Evolutionary conservation across 2,797 vertebrate species (phyloP).

Genomic region (Thripadectes ignobilis): DNA sequence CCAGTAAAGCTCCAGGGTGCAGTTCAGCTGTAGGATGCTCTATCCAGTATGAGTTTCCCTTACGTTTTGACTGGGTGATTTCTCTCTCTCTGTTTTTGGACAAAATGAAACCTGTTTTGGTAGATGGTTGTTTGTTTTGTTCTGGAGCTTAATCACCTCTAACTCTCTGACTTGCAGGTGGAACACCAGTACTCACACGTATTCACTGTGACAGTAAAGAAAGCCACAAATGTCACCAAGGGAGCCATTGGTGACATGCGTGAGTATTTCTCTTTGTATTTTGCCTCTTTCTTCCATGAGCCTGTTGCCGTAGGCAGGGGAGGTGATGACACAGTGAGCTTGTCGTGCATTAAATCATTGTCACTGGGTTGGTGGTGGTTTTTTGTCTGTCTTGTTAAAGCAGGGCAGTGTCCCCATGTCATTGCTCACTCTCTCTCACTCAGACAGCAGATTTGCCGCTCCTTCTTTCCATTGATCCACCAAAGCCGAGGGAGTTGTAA

Average conservation of each 20-base stretch:
- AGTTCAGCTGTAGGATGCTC: slow-evolving; percentile 53
- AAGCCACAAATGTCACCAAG: slow-evolving; percentile 93
- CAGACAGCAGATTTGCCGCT: neutral
- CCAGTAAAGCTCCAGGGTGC: slow-evolving; percentile 41
- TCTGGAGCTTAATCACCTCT: slow-evolving; percentile 18
- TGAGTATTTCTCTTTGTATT: slow-evolving; percentile 77
- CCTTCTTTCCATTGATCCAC: neutral
- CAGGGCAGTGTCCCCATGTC: neutral
- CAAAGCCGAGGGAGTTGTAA: neutral
- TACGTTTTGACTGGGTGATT: slow-evolving; percentile 2
- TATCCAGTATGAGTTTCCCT: slow-evolving; percentile 70
- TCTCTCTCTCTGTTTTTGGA: neutral
- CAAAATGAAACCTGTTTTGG: neutral
- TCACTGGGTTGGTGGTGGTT: neutral
- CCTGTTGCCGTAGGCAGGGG: neutral
- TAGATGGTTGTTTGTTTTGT: neutral
- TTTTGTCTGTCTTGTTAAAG: neutral
- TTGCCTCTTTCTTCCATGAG: neutral
- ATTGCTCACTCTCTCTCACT: neutral
- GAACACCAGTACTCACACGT: slow-evolving; percentile 95
- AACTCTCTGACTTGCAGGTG: slow-evolving; percentile 82
- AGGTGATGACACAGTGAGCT: neutral
- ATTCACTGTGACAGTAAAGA: slow-evolving; percentile 87
- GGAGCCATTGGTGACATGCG: slow-evolving; percentile 92
- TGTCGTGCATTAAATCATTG: neutral